Evolutionary conservation across 2,888 invertebrate genomes (phyloP), one percentile per base, ranked within the genome.

Genomic region (Apotomis capreana): DNA sequence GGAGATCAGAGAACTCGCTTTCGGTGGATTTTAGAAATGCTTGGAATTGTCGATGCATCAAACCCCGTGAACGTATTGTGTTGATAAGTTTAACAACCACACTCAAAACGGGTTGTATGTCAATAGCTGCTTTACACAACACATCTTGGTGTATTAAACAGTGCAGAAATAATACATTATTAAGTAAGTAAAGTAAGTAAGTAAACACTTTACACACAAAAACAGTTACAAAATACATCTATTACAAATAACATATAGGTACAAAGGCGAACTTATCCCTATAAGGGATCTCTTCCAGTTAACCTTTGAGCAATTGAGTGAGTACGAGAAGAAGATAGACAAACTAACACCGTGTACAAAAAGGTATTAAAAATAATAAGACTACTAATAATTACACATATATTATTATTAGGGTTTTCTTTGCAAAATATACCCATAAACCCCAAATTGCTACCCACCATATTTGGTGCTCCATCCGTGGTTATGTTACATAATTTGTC

Each of bases 121-220:
- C 74, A 58, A 68, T 72, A 61, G 73, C 72, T 70, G 64, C 63
- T 72, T 75, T 71, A 73, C 67, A 75, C 69, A 75, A 62, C 62
- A 75, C 70, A 57, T 74, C 74, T 68, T 76, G 76, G 71, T 74
- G 74, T 67, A 76, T 73, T 69, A 74, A 70, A 64, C 62, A 74
- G 73, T 76, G 70, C 69, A 74, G 70, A 74, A 75, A 74, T 70
- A 70, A 46, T 61, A 69, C 70, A n/a, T n/a, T n/a, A n/a, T n/a
- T n/a, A n/a, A n/a, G n/a, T n/a, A n/a, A n/a, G n/a, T n/a, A n/a
- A n/a, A n/a, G n/a, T n/a, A n/a, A n/a, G n/a, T n/a, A n/a, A n/a
- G n/a, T n/a, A n/a, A n/a, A n/a, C n/a, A n/a, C n/a, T n/a, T n/a
- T n/a, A n/a, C n/a, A n/a, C n/a, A n/a, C n/a, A n/a, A n/a, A n/a